Evolutionary conservation across 2,888 invertebrate genomes (phyloP).

Genomic region (Pandemis cinnamomeana): DNA sequence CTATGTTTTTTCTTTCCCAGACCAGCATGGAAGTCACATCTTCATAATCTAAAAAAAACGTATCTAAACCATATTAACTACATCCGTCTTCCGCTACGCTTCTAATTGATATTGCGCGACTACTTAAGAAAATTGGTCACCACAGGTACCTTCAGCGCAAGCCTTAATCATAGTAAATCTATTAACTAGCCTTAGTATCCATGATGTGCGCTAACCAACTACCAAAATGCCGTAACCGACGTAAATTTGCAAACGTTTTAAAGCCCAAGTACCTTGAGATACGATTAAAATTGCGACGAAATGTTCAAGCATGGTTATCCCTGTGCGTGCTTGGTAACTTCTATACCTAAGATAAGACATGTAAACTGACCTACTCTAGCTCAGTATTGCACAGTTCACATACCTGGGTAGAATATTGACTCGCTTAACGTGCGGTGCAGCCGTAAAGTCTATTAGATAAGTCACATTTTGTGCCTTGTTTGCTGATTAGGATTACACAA

Average conservation of each 20-base stretch:
- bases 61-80: not conserved
- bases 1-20: too few relatives aligned
- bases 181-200: not conserved
- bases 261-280: not conserved
- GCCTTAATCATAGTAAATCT: slow-evolving; percentile 3
- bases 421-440: slow-evolving; percentile 19
- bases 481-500: slow-evolving; percentile 2
- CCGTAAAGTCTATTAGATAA: slow-evolving; percentile 30
- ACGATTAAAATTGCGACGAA: slow-evolving; percentile 1
- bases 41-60: too few relatives aligned
- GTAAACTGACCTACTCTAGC: slow-evolving; percentile 45
- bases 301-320: slow-evolving; percentile 14
- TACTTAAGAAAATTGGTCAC: not conserved
- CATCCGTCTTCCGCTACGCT: not conserved
- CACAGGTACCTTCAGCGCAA: not conserved
- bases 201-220: not conserved
- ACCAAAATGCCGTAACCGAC: slow-evolving; percentile 4
- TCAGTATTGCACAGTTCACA: slow-evolving; percentile 38
- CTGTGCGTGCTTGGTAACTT: slow-evolving; percentile 42
- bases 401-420: slow-evolving; percentile 35
- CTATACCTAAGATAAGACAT: slow-evolving; percentile 58
- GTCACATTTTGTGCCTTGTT: slow-evolving; percentile 23
- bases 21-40: too few relatives aligned
- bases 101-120: not conserved
- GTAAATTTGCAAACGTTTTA: not conserved